Base-by-base conservation (phyloP, 2,797 vertebrate genomes). In the Heterohyrax brucei region DNA sequence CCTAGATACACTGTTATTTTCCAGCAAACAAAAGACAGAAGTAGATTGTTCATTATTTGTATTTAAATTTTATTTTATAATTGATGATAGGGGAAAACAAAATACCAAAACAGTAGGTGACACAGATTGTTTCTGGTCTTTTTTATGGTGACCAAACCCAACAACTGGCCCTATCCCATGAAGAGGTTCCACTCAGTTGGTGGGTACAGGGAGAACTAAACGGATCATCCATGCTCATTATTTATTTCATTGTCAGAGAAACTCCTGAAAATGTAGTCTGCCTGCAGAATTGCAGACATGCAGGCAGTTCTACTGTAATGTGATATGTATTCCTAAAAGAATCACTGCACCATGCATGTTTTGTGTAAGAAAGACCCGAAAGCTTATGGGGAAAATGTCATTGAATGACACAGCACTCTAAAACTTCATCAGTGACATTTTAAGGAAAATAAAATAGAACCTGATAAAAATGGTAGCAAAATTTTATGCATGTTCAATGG, bases 31-130 rank as follows among this genome's bases (percentile, higher is more conserved):
- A 16, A 53, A 76, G 22, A 48, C 18, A 8, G 75, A 68, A 21
- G 18, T 1, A 44, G 13, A 62, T 14, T 30, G 73, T 95, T 85
- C 28, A 28, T 81, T 39, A 33, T 61, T 86, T 76, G 39, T 39
- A n/a, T 44, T 83, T 73, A 66, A 21, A 76, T 86, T 72, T 94
- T 39, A 39, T 39, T 39, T 93, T 64, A 18, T 81, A 30, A 92
- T 80, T 39, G 26, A 50, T n/a, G 24, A 79, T 39, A 79, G 21
- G 70, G 50, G 53, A 16, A 16, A 56, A 56, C 13, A 56, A 18
- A 10, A 30, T 8, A 50, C 39, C 83, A 28, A 8, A 3, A 30
- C 64, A 66, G 39, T 39, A 39, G 2, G 3, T 39, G 39, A 39
- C 39, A 39, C 39, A 39, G 39, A 39, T 39, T 39, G 3, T 39